Percentiles rank a stretch among this genome's conserved stretches.
Evolutionary conservation across 2,888 invertebrate species (phyloP).

Genomic region (Chromoteleia sp.): DNA sequence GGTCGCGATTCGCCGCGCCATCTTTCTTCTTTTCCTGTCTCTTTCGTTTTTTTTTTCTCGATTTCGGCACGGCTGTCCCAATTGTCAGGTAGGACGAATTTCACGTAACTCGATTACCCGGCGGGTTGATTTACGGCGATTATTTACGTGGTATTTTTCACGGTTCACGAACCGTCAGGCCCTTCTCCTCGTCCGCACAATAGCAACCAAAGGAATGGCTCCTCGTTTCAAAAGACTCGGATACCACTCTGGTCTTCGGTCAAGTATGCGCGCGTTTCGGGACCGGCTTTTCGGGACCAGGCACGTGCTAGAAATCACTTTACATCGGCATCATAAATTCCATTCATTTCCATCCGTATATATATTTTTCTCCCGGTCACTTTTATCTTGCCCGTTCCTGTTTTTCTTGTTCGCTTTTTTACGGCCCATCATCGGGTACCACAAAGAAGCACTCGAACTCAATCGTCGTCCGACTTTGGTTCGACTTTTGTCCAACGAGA

Average conservation of each 20-base stretch:
- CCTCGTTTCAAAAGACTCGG: constrained; percentile 52
- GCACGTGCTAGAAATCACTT: constrained; percentile 70
- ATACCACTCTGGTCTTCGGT: constrained; percentile 53
- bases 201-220: constrained; percentile 57
- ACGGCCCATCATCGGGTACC: constrained; percentile 29
- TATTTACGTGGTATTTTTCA: constrained; percentile 66
- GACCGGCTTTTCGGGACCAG: constrained; percentile 60
- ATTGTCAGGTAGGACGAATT: constrained; percentile 65
- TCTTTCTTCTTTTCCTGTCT: constrained; percentile 7
- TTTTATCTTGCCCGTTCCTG: constrained; percentile 45
- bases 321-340: constrained; percentile 60
- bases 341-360: constrained; percentile 56
- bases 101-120: constrained; percentile 61
- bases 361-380: constrained; percentile 45
- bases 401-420: constrained; percentile 47
- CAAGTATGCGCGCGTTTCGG: constrained; percentile 59
- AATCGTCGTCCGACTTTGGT: constrained; percentile 33
- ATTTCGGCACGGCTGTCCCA: constrained; percentile 31
- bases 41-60: constrained; percentile 10
- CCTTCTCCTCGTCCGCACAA: constrained; percentile 30
- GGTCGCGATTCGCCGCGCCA: constrained; percentile 49
- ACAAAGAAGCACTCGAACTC: constrained; percentile 49
- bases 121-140: constrained; percentile 57
- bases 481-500: constrained; percentile 15
- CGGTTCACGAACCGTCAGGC: constrained; percentile 42